Conservation (phyloP, 2,113 vertebrate genomes). For the Mustelus asterias region DNA sequence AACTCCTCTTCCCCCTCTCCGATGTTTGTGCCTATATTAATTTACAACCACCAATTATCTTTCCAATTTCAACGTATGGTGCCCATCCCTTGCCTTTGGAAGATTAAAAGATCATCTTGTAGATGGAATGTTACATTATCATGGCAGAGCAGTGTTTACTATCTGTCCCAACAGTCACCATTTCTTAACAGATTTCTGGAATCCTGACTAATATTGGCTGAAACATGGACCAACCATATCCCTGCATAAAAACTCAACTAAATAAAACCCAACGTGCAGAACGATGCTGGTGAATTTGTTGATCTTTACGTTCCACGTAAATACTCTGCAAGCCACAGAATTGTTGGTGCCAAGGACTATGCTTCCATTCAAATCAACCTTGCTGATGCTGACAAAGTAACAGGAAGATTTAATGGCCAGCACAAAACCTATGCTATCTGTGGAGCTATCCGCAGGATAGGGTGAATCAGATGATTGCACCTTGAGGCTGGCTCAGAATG, state of each 20-base stretch:
- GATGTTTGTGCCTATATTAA: not conserved
- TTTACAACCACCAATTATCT: not conserved
- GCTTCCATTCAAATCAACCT: too few species aligned
- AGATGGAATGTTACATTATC: not conserved
- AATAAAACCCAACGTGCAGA: too few species aligned
- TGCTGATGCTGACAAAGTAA: constrained; percentile 71
- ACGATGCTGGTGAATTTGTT: too few species aligned
- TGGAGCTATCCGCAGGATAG: constrained; percentile 88
- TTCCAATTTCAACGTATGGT: not conserved
- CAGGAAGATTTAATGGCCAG: constrained; percentile 88
- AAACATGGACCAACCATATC: not conserved
- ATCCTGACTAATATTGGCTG: not conserved
- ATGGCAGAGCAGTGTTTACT: not conserved
- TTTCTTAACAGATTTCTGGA: not conserved
- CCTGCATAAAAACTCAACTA: too few species aligned
- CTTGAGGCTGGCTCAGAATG: constrained; percentile 78
- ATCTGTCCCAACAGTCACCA: not conserved
- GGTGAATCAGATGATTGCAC: constrained; percentile 93
- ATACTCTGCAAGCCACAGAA: too few species aligned
- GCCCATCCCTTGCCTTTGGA: not conserved
- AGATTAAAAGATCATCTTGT: not conserved
- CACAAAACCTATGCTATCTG: constrained; percentile 92
- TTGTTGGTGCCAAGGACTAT: too few species aligned
- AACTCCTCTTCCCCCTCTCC: not conserved
- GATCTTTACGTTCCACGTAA: too few species aligned